Evolutionary conservation across 2,113 vertebrate genomes (phyloP).

Genomic region (Podarcis raffonei): DNA sequence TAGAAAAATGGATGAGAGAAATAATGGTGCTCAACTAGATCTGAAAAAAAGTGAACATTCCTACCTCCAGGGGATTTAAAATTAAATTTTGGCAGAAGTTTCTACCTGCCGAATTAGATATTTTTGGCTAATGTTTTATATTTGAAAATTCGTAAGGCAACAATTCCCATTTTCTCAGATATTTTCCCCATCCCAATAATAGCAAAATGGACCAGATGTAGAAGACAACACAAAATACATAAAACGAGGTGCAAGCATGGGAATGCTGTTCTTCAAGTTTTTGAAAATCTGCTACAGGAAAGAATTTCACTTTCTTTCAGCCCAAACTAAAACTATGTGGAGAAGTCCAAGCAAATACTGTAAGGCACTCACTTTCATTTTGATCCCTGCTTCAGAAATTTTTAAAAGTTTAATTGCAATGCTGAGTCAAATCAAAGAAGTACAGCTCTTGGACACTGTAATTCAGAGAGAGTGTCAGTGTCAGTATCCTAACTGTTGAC

Average conservation of each 20-base stretch:
- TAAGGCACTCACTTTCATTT: background rate
- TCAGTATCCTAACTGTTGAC: conserved; percentile 34
- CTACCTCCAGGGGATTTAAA: background rate
- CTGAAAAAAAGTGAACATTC: background rate
- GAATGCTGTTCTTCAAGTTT: background rate
- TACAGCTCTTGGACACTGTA: background rate
- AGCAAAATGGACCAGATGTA: background rate
- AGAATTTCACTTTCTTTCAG: background rate
- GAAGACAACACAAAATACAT: background rate
- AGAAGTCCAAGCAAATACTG: too few relatives aligned
- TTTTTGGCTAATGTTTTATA: background rate
- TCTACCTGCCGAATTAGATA: background rate
- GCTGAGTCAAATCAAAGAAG: background rate
- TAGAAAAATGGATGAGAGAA: background rate
- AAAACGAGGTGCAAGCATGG: background rate
- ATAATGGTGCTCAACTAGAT: background rate
- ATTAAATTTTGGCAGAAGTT: background rate
- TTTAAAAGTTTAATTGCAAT: conserved; percentile 36
- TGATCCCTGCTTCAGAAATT: background rate
- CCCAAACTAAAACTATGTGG: background rate
- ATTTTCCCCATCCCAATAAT: background rate
- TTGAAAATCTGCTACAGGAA: background rate
- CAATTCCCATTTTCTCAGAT: background rate
- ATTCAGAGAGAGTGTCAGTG: conserved; percentile 29
- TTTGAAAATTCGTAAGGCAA: background rate